Conservation (phyloP, 2,888 invertebrate species). For the Drosophila barbarae region DNA sequence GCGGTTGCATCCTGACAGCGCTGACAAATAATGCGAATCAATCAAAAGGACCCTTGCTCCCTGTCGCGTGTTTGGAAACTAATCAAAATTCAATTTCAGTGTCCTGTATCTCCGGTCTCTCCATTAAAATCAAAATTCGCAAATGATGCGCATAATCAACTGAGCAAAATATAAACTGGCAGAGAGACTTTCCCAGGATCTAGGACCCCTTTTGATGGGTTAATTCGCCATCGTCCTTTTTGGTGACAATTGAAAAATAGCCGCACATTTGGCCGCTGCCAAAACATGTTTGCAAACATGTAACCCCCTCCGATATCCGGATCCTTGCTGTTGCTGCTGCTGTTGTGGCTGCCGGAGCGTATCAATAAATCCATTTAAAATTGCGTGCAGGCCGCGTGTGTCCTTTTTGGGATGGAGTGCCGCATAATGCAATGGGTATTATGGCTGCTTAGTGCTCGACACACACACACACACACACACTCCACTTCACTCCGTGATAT, state of each 20-base stretch:
- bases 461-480: slow-evolving; percentile 13
- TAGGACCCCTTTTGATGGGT: slow-evolving; percentile 64
- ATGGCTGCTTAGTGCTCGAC: slow-evolving; percentile 65
- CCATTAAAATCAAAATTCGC: slow-evolving; percentile 75
- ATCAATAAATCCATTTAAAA: slow-evolving; percentile 75
- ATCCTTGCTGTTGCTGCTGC: slow-evolving; percentile 19
- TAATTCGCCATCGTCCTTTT: slow-evolving; percentile 55
- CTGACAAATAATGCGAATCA: slow-evolving; percentile 33
- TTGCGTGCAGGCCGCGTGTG: slow-evolving; percentile 67
- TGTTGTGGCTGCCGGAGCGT: slow-evolving; percentile 61
- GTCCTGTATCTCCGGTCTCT: slow-evolving; percentile 6
- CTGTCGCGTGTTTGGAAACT: slow-evolving; percentile 52
- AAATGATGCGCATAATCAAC: slow-evolving; percentile 77
- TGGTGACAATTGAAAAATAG: slow-evolving; percentile 77
- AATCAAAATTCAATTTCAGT: slow-evolving; percentile 76
- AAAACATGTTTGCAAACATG: slow-evolving; percentile 70
- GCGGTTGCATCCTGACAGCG: slow-evolving; percentile 32
- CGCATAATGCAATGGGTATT: slow-evolving; percentile 70
- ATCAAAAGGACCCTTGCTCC: slow-evolving; percentile 38
- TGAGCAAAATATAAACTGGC: slow-evolving; percentile 15
- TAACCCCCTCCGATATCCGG: slow-evolving; percentile 26
- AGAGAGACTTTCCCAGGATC: slow-evolving; percentile 60
- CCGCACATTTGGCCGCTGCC: slow-evolving; percentile 59
- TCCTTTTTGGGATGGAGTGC: slow-evolving; percentile 44
- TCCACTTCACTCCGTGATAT: slow-evolving; percentile 40